These are phyloP conservation scores for Laterallus jamaicensis DNA, from an alignment of 2,113 vertebrate genomes.

Conservation along the genomic window DNA sequence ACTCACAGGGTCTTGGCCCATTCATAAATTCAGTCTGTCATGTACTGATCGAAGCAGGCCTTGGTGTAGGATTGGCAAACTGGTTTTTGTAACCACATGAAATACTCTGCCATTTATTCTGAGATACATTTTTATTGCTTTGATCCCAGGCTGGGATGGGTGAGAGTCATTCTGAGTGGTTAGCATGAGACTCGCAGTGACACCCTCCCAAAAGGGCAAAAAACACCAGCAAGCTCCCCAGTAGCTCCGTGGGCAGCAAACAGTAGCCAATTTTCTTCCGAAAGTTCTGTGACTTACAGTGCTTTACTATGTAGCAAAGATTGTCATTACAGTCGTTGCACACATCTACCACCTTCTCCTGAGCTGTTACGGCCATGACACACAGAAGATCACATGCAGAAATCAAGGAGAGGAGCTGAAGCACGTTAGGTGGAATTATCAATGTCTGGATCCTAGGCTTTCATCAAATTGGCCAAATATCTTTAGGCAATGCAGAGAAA, in stretches of 20 bases:
- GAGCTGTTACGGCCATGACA: background rate
- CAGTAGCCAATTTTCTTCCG: background rate
- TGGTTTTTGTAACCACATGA: background rate
- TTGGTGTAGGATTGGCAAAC: background rate
- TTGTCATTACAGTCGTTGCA: background rate
- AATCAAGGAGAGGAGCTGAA: background rate
- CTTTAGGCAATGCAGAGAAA: background rate
- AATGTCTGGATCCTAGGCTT: background rate
- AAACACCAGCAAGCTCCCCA: background rate
- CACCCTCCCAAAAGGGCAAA: background rate
- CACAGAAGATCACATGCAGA: background rate
- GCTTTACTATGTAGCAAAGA: background rate
- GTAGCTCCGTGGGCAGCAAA: background rate
- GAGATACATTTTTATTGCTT: background rate
- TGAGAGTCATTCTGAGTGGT: background rate
- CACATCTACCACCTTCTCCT: background rate
- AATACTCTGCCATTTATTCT: background rate
- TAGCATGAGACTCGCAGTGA: rapidly evolving
- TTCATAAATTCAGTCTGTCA: background rate
- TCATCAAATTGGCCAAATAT: background rate
- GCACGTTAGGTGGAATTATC: background rate
- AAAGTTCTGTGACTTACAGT: background rate
- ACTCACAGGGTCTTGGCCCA: background rate
- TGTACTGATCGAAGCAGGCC: background rate
- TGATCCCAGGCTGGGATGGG: background rate